Conservation (phyloP, 2,888 invertebrate species). For the Xanthorhoe designata region DNA sequence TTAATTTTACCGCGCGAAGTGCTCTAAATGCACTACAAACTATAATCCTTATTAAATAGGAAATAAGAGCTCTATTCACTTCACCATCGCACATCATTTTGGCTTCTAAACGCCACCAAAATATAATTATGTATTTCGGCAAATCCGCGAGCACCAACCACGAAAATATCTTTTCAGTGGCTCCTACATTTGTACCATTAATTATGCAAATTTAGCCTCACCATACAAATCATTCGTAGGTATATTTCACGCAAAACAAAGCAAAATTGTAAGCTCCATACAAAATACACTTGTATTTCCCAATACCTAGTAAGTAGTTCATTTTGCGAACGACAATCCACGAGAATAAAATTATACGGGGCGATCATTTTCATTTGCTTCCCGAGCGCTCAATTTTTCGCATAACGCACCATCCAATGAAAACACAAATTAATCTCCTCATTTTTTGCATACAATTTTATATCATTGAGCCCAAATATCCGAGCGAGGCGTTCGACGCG, state of each 20-base stretch:
- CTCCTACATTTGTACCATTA: constrained; percentile 20
- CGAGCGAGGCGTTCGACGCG: constrained; percentile 70
- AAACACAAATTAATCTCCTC: constrained; percentile 85
- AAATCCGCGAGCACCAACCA: constrained; percentile 56
- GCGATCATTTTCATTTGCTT: constrained; percentile 81
- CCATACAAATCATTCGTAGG: constrained; percentile 19
- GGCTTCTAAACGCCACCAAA: constrained; percentile 72
- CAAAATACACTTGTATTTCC: constrained; percentile 38
- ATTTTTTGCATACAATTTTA: constrained; percentile 84
- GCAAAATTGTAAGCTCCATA: constrained; percentile 22
- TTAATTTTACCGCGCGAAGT: constrained; percentile 83
- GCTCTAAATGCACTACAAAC: constrained; percentile 83
- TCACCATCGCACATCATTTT: constrained; percentile 80
- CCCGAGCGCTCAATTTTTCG: constrained; percentile 81
- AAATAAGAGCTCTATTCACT: constrained; percentile 79
- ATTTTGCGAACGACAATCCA: constrained; percentile 69
- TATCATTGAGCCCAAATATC: constrained; percentile 81
- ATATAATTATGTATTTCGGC: constrained; percentile 70
- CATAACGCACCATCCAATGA: constrained; percentile 82
- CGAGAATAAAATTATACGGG: constrained; percentile 71
- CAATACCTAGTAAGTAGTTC: constrained; percentile 51
- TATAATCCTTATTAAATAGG: constrained; percentile 84
- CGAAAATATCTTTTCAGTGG: constrained; percentile 48
- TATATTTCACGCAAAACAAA: constrained; percentile 41
- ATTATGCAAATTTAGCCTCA: constrained; percentile 46